Percentiles rank a stretch among this genome's conserved stretches.
These are phyloP conservation scores for Protophormia terraenovae DNA, from an alignment of 2,888 invertebrate species.

Conservation along the genomic window DNA sequence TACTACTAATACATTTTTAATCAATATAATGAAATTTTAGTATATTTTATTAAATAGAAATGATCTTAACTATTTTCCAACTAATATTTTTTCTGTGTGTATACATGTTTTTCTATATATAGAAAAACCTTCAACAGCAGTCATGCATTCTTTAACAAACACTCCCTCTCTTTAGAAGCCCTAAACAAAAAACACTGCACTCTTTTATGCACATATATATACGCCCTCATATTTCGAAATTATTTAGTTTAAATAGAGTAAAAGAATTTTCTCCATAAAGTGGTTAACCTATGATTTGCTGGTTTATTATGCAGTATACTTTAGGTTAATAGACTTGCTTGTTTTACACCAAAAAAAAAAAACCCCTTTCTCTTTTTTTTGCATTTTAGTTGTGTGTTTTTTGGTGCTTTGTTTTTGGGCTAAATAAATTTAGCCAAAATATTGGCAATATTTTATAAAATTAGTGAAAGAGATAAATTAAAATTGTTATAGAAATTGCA, in stretches of 20 bases:
- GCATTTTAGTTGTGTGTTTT: not conserved
- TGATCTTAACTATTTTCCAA: no score
- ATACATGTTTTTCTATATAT: not conserved
- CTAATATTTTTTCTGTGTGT: no score
- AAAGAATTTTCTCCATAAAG: slow-evolving; percentile 38
- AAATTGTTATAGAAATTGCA: not conserved
- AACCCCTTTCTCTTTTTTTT: not conserved
- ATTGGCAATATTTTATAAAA: slow-evolving; percentile 56
- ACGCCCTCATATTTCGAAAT: slow-evolving; percentile 22
- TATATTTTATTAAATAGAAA: no score
- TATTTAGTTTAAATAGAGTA: slow-evolving; percentile 27
- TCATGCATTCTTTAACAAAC: not conserved
- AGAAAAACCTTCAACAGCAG: slow-evolving; percentile 13
- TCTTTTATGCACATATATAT: not conserved
- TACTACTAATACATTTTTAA: no score
- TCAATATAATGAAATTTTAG: no score
- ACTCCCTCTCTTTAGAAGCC: not conserved
- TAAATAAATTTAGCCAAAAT: slow-evolving; percentile 34
- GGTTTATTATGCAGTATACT: slow-evolving; percentile 56
- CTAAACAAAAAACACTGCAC: not conserved
- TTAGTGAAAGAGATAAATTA: slow-evolving; percentile 24
- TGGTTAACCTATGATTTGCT: slow-evolving; percentile 62
- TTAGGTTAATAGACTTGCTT: slow-evolving; percentile 53
- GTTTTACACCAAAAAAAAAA: not conserved
- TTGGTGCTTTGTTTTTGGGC: not conserved